A percentile compares a stretch with the other conserved stretches of the same genome.
Conservation (phyloP, 2,888 invertebrate genomes). For the Apantesis nais region DNA sequence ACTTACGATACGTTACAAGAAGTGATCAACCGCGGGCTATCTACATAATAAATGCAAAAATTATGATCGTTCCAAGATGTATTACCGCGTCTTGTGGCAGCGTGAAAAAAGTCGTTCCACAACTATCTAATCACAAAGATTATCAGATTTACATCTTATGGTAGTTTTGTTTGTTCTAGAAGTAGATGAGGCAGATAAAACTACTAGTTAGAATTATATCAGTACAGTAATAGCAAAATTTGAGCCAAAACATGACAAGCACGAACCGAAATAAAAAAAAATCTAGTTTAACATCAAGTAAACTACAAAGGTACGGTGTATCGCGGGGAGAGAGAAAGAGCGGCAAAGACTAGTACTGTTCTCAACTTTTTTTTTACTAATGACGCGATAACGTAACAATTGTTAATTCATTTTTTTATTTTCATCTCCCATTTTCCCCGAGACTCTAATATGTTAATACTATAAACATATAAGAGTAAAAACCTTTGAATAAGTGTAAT, state of each 20-base stretch:
- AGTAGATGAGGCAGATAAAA: background rate
- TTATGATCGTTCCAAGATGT: constrained; percentile 6
- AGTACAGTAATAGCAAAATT: too few species aligned
- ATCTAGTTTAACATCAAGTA: too few species aligned
- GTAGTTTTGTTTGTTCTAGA: background rate
- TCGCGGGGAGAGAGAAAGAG: too few species aligned
- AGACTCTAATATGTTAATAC: background rate
- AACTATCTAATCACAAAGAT: background rate
- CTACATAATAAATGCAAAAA: constrained; percentile 26
- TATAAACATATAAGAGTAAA: background rate
- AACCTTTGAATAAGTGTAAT: background rate
- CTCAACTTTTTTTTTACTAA: too few species aligned
- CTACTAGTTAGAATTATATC: too few species aligned
- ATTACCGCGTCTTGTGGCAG: background rate
- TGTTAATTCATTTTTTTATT: too few species aligned
- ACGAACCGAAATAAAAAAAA: too few species aligned
- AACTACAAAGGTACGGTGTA: too few species aligned
- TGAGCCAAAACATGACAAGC: too few species aligned
- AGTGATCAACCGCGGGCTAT: constrained; percentile 22
- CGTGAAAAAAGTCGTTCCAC: background rate
- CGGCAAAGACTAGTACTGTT: too few species aligned
- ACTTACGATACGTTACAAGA: constrained; percentile 22
- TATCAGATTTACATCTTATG: background rate
- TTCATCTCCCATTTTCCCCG: background rate
- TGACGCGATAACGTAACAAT: too few species aligned